phyloP scores from a whole-genome alignment of 2,888 invertebrate genomes.

The Gasteruption jaculator region DNA sequence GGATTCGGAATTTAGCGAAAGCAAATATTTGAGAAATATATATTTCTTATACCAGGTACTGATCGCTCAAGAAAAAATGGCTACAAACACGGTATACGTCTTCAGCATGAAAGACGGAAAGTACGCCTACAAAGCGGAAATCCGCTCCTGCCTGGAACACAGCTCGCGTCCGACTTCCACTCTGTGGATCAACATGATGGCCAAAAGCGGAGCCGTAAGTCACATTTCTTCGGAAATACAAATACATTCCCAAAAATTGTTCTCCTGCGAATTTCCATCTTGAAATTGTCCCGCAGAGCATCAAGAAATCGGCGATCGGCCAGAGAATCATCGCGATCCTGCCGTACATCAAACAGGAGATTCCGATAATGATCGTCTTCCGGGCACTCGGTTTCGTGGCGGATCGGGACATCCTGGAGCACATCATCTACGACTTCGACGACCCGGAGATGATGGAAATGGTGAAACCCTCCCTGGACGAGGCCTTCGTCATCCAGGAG shows the following conservation, averaged over 20 bases:
- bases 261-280: background rate
- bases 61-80: slow-evolving; percentile 99
- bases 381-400: slow-evolving; percentile 99
- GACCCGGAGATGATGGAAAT: slow-evolving; percentile 99
- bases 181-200: slow-evolving; percentile 99
- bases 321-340: slow-evolving; percentile 96
- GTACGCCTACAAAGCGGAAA: slow-evolving; percentile 98
- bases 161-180: slow-evolving; percentile 95
- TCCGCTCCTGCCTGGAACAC: slow-evolving; percentile 89
- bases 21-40: background rate
- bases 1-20: too few species aligned
- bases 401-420: slow-evolving; percentile 97
- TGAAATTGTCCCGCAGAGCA: slow-evolving; percentile 60
- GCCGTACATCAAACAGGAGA: slow-evolving; percentile 99
- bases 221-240: too few species aligned
- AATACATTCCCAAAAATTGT: too few species aligned
- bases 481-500: slow-evolving; percentile 99
- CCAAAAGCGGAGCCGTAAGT: slow-evolving; percentile 80
- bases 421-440: slow-evolving; percentile 99
- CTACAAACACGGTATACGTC: slow-evolving; percentile 99
- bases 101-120: slow-evolving; percentile 99
- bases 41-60: slow-evolving; percentile 66
- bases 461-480: slow-evolving; percentile 98
- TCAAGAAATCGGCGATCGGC: slow-evolving; percentile 98
- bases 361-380: slow-evolving; percentile 99